Evolutionary conservation across 2,888 invertebrate genomes (phyloP), one percentile per base, ranked within the genome.

Genomic region (Parnassius smintheus): DNA sequence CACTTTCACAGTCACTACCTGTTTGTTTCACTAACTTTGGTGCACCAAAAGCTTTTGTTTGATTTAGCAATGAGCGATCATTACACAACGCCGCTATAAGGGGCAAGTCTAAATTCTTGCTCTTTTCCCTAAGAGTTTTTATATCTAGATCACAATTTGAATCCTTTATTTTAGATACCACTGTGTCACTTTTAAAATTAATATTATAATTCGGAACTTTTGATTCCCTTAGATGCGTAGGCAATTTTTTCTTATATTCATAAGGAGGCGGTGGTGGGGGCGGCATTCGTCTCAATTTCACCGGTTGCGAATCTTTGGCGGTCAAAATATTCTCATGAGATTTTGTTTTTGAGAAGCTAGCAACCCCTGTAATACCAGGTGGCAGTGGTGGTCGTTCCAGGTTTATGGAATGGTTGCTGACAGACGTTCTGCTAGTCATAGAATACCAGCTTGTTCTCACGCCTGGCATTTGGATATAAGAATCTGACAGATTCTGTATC

Each of bases 21-120:
- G 83, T 77, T 69, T 84, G 84, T 78, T 84, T 89, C 70, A 68
- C 78, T 74, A 81, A 94, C 82, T 95, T 96, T 60, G 96, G 95
- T 92, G 95, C 93, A 69, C 95, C 96, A 80, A 96, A 96, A 25
- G 96, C 96, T 84, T 96, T 96, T 58, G 97, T 97, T 87, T 97
- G 97, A 86, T 96, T 97, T 65, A 97, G 92, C 76, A 98, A 93
- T 65, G 97, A 96, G 64, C 96, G 94, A 86, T 98, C 98, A 82
- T 98, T 98, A 92, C 98, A 98, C 72, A 98, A 93, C 12, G 98
- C 98, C 65, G 97, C 96, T 79, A 98, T 98, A 66, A 98, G 92
- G 22, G 98, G 98, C 83, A 98, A 92, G 88, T 98, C 97, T 77
- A 98, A 92, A 81, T 97, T 96, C 81, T 96, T 96, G 87, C 97